phyloP scores from a whole-genome alignment of 2,113 vertebrate species.

The Dryoscopus gambensis region DNA sequence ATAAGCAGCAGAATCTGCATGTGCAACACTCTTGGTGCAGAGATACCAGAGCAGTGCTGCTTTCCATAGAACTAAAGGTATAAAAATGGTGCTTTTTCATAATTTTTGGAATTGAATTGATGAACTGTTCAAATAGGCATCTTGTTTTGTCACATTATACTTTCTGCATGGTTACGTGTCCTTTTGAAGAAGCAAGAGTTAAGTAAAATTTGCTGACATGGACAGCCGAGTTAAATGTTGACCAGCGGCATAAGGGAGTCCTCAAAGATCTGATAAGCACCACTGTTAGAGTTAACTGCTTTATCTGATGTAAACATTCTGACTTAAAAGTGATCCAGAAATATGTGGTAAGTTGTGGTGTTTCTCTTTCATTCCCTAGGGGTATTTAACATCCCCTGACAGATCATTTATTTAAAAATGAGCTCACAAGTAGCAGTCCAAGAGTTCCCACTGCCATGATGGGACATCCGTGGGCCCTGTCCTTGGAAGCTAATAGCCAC shows the following conservation, averaged over 20 bases:
- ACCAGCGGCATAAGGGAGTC: not conserved
- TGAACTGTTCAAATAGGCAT: not conserved
- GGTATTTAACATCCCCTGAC: not conserved
- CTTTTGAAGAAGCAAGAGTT: not conserved
- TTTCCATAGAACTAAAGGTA: not conserved
- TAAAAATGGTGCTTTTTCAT: not conserved
- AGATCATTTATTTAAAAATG: not conserved
- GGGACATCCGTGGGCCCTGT: not conserved
- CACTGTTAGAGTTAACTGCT: not conserved
- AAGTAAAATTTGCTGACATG: not conserved
- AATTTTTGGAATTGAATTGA: not conserved
- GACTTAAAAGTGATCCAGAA: slow-evolving; percentile 36
- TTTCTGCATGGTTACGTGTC: not conserved
- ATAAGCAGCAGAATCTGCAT: not conserved
- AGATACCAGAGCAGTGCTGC: not conserved
- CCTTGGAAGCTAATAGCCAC: not conserved
- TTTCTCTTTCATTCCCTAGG: not conserved
- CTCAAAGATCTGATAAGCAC: not conserved
- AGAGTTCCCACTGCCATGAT: not conserved
- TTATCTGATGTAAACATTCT: slow-evolving; percentile 23
- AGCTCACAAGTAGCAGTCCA: not conserved
- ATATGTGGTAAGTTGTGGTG: not conserved
- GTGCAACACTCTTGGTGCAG: not conserved
- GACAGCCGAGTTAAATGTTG: not conserved
- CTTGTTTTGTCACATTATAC: not conserved